Evolutionary conservation across 2,888 invertebrate species (phyloP), one percentile per base, ranked within the genome.

Genomic region (Orthosia gracilis): DNA sequence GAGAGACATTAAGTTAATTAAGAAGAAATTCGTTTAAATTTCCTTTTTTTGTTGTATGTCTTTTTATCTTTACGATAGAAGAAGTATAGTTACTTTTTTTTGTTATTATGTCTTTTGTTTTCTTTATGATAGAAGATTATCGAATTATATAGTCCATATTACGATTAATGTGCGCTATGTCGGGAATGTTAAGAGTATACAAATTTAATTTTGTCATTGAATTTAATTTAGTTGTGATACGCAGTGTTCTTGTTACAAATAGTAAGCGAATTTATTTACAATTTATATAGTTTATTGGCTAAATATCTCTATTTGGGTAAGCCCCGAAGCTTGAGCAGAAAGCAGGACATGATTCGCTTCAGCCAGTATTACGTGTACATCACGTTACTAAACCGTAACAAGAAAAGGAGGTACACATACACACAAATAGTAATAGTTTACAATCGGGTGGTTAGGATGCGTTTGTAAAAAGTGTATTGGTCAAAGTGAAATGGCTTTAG

Each of bases 101-200:
- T 59, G 61, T 40, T 40, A 40, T 50, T 74, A 21, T 52, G 4
- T 26, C 0, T 57, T 49, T 49, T 49, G 13, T 17, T 80, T 54
- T n/a, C 31, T 50, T 61, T 54, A 49, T 52, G 40, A 49, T 64
- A 40, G 7, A 47, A 59, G 1, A 45, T 70, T 64, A 52, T 78
- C 45, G 26, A 57, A 61, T 78, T 17, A 49, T 21, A 4, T 45
- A 49, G 17, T 74, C 47, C 9, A 50, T 50, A 50, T 52, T 58
- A 72, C 7, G 15, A 40, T 52, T 45, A 50, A 49, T 21, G 49
- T 50, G 59, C 21, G 18, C 61, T 31, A 72, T 23, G 55, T 65
- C 55, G 45, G 61, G 66, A 73, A 73, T 73, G 73, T 82, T 80
- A 63, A 66, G 73, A 49, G 67, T 78, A 78, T 78, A 61, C 76